Percentiles rank a stretch among this genome's conserved stretches.
These are phyloP conservation scores for Leucoraja erinaceus DNA, from an alignment of 2,113 vertebrate genomes.

Conservation along the genomic window DNA sequence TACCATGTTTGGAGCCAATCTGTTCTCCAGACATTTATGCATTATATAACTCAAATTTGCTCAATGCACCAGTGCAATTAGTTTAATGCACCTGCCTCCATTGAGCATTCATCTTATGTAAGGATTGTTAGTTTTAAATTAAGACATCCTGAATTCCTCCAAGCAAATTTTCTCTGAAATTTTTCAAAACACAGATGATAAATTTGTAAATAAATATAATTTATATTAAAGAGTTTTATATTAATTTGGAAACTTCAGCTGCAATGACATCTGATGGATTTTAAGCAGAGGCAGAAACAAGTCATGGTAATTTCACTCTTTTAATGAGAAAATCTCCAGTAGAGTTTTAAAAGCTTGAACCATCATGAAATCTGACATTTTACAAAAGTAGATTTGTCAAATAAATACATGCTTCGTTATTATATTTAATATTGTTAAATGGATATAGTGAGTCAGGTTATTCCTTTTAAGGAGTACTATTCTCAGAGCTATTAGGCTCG, in stretches of 20 bases:
- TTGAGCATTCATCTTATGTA: neutral
- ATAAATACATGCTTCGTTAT: neutral
- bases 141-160: neutral
- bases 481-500: neutral
- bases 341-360: slow-evolving; percentile 23
- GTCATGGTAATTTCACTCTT: slow-evolving; percentile 8
- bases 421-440: slow-evolving; percentile 29
- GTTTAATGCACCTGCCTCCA: neutral
- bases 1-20: neutral
- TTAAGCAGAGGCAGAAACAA: neutral
- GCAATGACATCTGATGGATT: neutral
- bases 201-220: neutral
- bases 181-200: too few relatives aligned
- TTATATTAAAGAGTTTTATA: neutral
- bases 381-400: neutral
- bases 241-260: neutral
- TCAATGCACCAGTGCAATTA: neutral
- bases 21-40: too few relatives aligned
- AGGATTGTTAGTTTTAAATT: neutral
- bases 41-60: neutral
- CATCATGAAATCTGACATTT: slow-evolving; percentile 22
- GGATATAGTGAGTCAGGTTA: neutral
- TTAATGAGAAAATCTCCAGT: neutral
- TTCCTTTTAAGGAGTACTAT: neutral
- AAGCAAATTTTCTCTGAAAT: neutral